Percentiles rank a stretch among this genome's conserved stretches.
Conservation (phyloP, 2,888 invertebrate genomes). For the Eretmocerus hayati region DNA sequence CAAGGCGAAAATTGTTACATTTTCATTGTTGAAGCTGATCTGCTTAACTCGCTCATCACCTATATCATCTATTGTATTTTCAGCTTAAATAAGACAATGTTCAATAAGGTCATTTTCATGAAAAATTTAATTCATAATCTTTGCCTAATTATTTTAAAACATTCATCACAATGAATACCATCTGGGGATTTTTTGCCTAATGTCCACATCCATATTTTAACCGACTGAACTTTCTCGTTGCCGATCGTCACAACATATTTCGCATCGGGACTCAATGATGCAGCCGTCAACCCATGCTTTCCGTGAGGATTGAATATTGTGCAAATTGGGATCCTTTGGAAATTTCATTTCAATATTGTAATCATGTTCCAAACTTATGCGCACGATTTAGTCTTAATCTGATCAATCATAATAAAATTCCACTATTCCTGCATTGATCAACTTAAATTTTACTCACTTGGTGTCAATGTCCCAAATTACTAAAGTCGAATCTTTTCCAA, state of each 20-base stretch:
- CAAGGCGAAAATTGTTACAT: slow-evolving; percentile 44
- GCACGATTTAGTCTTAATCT: background rate
- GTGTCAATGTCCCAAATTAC: slow-evolving; percentile 54
- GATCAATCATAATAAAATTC: background rate
- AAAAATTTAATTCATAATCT: slow-evolving; percentile 18
- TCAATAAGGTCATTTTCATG: slow-evolving; percentile 20
- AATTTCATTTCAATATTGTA: no score
- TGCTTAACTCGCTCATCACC: slow-evolving; percentile 27
- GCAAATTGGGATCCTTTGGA: slow-evolving; percentile 43
- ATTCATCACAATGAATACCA: slow-evolving; percentile 36
- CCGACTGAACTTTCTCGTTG: slow-evolving; percentile 45
- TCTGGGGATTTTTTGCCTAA: slow-evolving; percentile 50
- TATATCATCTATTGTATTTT: slow-evolving; percentile 7
- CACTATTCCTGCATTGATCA: background rate
- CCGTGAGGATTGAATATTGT: slow-evolving; percentile 54
- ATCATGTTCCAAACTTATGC: no score
- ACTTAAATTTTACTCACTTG: slow-evolving; percentile 29
- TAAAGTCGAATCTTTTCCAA: slow-evolving; percentile 52
- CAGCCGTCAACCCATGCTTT: slow-evolving; percentile 40
- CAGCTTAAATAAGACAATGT: no score
- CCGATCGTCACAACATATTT: slow-evolving; percentile 55
- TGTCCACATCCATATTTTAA: slow-evolving; percentile 61
- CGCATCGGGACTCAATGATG: slow-evolving; percentile 53
- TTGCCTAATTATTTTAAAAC: background rate
- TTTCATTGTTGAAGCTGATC: slow-evolving; percentile 44